These are phyloP conservation scores for Cybosia mesomella DNA, from an alignment of 2,888 invertebrate species.

Conservation along the genomic window DNA sequence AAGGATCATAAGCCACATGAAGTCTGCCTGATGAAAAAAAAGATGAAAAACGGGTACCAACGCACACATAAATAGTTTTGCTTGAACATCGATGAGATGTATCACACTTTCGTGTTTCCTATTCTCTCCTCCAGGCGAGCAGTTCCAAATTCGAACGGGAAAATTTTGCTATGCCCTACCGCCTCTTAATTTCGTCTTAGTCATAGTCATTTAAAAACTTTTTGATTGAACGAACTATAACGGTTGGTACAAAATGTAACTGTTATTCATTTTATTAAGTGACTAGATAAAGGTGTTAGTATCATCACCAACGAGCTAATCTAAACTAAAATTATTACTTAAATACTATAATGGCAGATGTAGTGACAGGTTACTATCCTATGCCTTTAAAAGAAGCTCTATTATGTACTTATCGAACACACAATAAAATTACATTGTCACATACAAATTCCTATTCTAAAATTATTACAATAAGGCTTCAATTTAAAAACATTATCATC, in stretches of 20 bases:
- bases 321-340: slow-evolving; percentile 33
- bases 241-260: background rate
- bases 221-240: slow-evolving; percentile 1
- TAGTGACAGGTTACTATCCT: slow-evolving; percentile 37
- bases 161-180: background rate
- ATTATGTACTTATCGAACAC: slow-evolving; percentile 29
- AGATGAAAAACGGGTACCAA: too few species aligned
- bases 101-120: background rate
- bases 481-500: slow-evolving; percentile 29
- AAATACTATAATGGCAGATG: slow-evolving; percentile 30
- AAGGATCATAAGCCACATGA: too few species aligned
- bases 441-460: slow-evolving; percentile 32
- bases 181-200: background rate
- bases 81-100: background rate
- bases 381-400: slow-evolving; percentile 20
- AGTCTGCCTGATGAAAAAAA: too few species aligned
- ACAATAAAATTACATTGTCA: slow-evolving; percentile 23
- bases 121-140: too few species aligned
- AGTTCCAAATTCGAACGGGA: slow-evolving; percentile 1
- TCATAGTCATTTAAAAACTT: background rate
- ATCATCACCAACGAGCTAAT: slow-evolving; percentile 33
- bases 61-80: background rate
- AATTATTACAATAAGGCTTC: slow-evolving; percentile 19
- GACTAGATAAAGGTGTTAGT: background rate
- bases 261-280: background rate